Evolutionary conservation across 2,113 vertebrate species (phyloP).

Genomic region (Chiloscyllium plagiosum): DNA sequence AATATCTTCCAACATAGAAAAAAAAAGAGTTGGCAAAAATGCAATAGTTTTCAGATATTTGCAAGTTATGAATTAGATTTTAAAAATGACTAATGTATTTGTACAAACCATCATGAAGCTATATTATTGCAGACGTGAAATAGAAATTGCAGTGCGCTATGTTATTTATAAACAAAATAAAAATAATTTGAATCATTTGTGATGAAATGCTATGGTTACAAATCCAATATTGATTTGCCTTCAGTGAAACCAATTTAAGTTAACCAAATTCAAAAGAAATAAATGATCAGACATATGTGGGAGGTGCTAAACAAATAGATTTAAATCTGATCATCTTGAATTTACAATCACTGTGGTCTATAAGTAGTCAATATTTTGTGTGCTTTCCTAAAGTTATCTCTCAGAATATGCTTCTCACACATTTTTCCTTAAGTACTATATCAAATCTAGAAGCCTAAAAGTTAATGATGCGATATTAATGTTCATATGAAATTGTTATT

Average conservation of each 20-base stretch:
- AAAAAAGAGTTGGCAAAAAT: background rate
- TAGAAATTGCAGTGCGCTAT: background rate
- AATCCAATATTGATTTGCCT: conserved; percentile 15
- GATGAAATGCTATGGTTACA: background rate
- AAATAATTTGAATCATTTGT: conserved; percentile 1
- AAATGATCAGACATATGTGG: background rate
- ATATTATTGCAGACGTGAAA: background rate
- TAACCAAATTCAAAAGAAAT: conserved; percentile 8
- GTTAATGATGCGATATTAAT: background rate
- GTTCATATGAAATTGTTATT: background rate
- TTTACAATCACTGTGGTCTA: background rate
- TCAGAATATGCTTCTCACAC: background rate
- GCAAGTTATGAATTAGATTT: background rate
- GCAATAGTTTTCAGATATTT: background rate
- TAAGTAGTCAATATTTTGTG: background rate
- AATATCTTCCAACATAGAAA: background rate
- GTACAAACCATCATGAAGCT: background rate
- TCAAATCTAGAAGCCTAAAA: background rate
- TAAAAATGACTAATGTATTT: background rate
- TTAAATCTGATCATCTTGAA: background rate
- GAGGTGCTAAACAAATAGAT: conserved; percentile 17
- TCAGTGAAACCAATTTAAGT: conserved; percentile 17
- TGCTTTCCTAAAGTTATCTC: background rate
- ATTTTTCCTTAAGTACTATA: background rate
- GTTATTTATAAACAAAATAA: background rate